A percentile compares a stretch with the other conserved stretches of the same genome.
phyloP scores from a whole-genome alignment of 2,113 vertebrate species.

The Corythoichthys intestinalis region DNA sequence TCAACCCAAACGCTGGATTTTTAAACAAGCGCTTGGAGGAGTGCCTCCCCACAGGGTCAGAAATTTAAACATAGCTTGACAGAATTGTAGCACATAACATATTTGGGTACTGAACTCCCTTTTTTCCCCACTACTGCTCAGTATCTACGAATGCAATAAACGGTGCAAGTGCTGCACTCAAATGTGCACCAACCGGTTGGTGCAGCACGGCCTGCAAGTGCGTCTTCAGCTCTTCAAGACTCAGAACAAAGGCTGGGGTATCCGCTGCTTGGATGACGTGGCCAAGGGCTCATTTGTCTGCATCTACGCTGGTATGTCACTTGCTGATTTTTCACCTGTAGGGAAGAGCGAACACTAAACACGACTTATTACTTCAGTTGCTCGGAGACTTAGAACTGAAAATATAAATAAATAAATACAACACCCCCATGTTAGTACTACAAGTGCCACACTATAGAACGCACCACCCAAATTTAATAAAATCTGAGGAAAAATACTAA shows the following conservation, averaged over 20 bases:
- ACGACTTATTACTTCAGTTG: too few species aligned
- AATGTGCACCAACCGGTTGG: slow-evolving; percentile 93
- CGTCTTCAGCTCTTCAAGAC: slow-evolving; percentile 98
- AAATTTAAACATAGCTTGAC: background rate
- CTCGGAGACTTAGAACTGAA: background rate
- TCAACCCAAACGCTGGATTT: slow-evolving; percentile 86
- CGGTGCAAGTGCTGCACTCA: slow-evolving; percentile 83
- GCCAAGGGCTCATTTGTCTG: slow-evolving; percentile 97
- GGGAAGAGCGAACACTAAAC: background rate
- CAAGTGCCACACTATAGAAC: too few species aligned
- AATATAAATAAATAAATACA: background rate
- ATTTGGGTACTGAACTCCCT: background rate
- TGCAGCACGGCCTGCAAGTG: slow-evolving; percentile 94
- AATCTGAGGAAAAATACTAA: too few species aligned
- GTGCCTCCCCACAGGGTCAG: slow-evolving; percentile 93
- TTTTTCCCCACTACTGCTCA: slow-evolving; percentile 35
- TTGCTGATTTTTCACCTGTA: background rate
- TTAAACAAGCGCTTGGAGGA: slow-evolving; percentile 90
- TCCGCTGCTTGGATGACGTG: slow-evolving; percentile 93
- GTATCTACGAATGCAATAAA: slow-evolving; percentile 96
- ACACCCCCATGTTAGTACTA: too few species aligned
- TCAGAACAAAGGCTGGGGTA: slow-evolving; percentile 98
- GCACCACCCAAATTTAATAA: too few species aligned
- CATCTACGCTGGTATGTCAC: slow-evolving; percentile 87
- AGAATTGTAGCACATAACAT: background rate